Base-by-base conservation (phyloP, 2,888 invertebrate species). In the Andrena trimmerana region DNA sequence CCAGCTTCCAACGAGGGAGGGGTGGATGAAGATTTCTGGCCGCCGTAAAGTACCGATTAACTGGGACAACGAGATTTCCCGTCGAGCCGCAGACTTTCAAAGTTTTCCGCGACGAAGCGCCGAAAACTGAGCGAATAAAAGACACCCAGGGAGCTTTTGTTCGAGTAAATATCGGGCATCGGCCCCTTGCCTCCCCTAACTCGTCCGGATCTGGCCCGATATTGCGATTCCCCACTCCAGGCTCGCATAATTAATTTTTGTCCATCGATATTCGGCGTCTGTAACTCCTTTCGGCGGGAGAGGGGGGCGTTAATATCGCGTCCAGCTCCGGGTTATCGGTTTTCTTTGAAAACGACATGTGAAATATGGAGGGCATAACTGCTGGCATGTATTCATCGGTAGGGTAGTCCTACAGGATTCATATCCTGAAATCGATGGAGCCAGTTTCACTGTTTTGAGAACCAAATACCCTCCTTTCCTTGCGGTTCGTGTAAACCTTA, bases 191-290 rank as follows among this genome's bases (percentile, higher is more conserved):
- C 24, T 57, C 24, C 57, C 62, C 54, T 59, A 36, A 33, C 31
- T 60, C 66, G 16, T 20, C 7, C 79, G 16, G 13, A 36, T 36
- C 24, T 33, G 20, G 5, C 7, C 31, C 72, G 68, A 84, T 84
- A 84, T 84, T 69, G 80, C 72, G 7, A 29, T 63, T 31, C 52
- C 36, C 80, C 60, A 6, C 62, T 69, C 57, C 74, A 33, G 2
- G 60, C 48, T 84, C 65, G 84, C 84, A 84, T 84, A 84, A 84
- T 84, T 84, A 84, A 84, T 84, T 84, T 80, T 72, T 75, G 69
- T 84, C 80, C 84, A 84, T 84, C 84, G 84, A 84, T 84, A 84
- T 84, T 84, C 84, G 72, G 31, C 59, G 68, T 71, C 75, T 74
- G 74, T 78, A 78, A 83, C 84, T 76, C 71, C 68, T 76, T 69